Evolutionary conservation across 2,888 invertebrate genomes (phyloP).

Genomic region (Calameuta filiformis): DNA sequence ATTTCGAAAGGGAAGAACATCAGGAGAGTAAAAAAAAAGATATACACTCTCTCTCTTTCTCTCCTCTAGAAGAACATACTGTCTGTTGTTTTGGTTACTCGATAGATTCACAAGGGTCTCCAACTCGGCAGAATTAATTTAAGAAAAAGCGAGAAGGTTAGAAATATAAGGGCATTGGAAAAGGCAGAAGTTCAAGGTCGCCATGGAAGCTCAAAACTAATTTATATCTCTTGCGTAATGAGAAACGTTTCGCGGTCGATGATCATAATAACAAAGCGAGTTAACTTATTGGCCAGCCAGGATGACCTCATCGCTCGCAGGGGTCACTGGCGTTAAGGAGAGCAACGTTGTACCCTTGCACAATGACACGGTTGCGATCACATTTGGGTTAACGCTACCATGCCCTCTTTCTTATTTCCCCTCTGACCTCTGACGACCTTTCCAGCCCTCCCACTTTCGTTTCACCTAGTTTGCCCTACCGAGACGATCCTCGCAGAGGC

Average conservation of each 20-base stretch:
- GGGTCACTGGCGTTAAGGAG: constrained; percentile 11
- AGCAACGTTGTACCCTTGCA: constrained; percentile 19
- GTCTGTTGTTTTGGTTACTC: background rate
- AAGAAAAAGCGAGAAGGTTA: background rate
- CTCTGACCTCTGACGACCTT: background rate
- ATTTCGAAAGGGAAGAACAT: background rate
- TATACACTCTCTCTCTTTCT: background rate
- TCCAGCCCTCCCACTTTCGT: background rate
- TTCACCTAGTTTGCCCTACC: background rate
- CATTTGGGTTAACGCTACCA: background rate
- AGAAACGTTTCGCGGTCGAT: background rate
- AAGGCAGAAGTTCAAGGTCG: background rate
- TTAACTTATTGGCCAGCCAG: background rate
- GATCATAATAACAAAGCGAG: background rate
- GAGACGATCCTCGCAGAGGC: background rate
- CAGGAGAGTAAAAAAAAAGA: background rate
- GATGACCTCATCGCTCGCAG: background rate
- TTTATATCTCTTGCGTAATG: too few species aligned
- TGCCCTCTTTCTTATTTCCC: background rate
- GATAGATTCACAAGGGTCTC: background rate
- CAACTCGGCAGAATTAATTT: background rate
- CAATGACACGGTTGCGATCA: constrained; percentile 3
- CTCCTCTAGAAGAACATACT: background rate
- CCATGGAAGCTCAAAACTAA: background rate
- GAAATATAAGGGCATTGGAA: background rate